Percentiles rank a stretch among this genome's conserved stretches.
These are phyloP conservation scores for Rutpela maculata DNA, from an alignment of 2,888 invertebrate species.

Conservation along the genomic window DNA sequence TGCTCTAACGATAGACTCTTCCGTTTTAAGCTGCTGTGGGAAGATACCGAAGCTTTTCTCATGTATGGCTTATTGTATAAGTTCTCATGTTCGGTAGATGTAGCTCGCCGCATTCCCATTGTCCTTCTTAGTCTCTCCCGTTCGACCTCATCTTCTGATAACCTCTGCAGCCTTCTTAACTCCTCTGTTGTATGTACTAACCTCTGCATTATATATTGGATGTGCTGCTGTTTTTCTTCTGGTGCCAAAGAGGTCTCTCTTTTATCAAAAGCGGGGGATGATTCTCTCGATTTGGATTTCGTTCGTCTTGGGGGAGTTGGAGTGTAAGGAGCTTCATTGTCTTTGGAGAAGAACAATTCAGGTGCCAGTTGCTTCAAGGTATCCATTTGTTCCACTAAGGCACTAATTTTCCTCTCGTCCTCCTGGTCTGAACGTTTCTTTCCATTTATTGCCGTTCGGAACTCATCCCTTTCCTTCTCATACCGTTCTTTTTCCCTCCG, in stretches of 20 bases:
- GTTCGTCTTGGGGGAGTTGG: constrained; percentile 84
- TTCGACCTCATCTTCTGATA: constrained; percentile 76
- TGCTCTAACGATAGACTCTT: constrained; percentile 86
- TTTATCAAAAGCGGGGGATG: constrained; percentile 78
- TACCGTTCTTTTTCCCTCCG: constrained; percentile 90
- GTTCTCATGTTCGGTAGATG: constrained; percentile 81
- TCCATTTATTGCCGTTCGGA: constrained; percentile 74
- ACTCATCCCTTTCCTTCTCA: constrained; percentile 85
- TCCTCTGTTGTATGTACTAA: constrained; percentile 85
- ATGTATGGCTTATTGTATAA: constrained; percentile 63
- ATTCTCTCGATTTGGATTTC: constrained; percentile 83
- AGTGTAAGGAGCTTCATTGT: constrained; percentile 76
- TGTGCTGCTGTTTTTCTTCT: constrained; percentile 70
- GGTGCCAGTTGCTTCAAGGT: constrained; percentile 84
- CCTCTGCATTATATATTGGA: constrained; percentile 76
- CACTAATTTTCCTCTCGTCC: constrained; percentile 84
- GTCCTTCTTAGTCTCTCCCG: constrained; percentile 73
- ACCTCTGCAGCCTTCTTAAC: constrained; percentile 73
- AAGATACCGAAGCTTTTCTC: constrained; percentile 58
- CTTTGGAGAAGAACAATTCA: constrained; percentile 77
- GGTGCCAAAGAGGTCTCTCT: constrained; percentile 75
- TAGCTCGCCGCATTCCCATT: constrained; percentile 74
- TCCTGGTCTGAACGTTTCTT: constrained; percentile 77
- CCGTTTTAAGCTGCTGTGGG: constrained; percentile 77
- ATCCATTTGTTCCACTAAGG: constrained; percentile 86